Percentiles rank a stretch among this genome's conserved stretches.
phyloP scores from a whole-genome alignment of 2,113 vertebrate species.

The Tupaia tana region DNA sequence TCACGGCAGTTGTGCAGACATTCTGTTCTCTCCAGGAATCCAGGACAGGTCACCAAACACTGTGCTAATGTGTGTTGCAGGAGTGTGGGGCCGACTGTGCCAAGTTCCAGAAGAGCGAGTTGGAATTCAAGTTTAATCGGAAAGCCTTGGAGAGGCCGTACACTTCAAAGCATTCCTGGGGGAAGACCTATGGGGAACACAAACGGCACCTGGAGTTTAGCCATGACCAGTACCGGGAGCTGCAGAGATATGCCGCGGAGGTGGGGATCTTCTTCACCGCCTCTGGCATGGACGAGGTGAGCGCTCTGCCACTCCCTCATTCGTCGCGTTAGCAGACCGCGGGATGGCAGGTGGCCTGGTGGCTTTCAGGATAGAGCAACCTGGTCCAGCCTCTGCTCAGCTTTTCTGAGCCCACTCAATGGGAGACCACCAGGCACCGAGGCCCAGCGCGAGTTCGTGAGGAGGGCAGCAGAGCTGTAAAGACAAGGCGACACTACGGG shows the following conservation, averaged over 20 bases:
- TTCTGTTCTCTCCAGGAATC: slow-evolving; percentile 7
- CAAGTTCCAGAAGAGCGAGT: slow-evolving; percentile 98
- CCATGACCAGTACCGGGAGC: slow-evolving; percentile 94
- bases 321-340: neutral
- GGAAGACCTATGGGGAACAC: slow-evolving; percentile 95
- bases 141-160: slow-evolving; percentile 93
- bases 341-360: neutral
- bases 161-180: slow-evolving; percentile 94
- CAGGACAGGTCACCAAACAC: neutral
- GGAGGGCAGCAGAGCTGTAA: neutral
- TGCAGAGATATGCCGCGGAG: slow-evolving; percentile 93
- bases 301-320: neutral
- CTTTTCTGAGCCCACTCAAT: neutral
- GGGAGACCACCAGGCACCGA: neutral
- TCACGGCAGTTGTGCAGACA: neutral
- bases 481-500: neutral
- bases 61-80: slow-evolving; percentile 82
- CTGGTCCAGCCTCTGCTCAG: neutral
- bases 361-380: neutral
- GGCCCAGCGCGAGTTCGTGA: neutral
- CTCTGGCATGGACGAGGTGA: slow-evolving; percentile 99
- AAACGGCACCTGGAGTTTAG: slow-evolving; percentile 96
- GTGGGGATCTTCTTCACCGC: slow-evolving; percentile 97
- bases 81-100: slow-evolving; percentile 97
- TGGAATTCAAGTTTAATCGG: slow-evolving; percentile 96